phyloP scores from a whole-genome alignment of 2,113 vertebrate species.

The Bothrops jararaca region DNA sequence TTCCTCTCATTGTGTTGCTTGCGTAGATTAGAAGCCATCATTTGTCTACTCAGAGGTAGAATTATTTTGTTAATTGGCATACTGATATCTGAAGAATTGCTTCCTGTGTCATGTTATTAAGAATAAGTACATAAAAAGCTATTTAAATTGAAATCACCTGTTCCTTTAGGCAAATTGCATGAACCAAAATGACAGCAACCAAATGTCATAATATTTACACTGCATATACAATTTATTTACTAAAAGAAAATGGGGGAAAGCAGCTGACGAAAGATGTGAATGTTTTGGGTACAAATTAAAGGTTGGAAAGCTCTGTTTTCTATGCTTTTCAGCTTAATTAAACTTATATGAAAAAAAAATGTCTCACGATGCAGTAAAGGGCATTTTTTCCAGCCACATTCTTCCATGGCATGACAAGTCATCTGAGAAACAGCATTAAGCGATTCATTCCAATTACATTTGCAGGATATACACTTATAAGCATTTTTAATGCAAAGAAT shows the following conservation, averaged over 20 bases:
- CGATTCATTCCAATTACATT: conserved; percentile 75
- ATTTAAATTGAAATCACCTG: conserved; percentile 64
- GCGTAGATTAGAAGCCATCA: conserved; percentile 44
- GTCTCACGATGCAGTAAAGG: conserved; percentile 69
- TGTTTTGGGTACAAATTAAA: conserved; percentile 53
- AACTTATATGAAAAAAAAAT: conserved; percentile 72
- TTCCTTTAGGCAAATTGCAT: conserved; percentile 62
- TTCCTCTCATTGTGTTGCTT: conserved; percentile 29
- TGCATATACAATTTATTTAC: conserved; percentile 55
- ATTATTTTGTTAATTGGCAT: conserved; percentile 58
- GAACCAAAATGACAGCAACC: conserved; percentile 59
- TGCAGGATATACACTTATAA: conserved; percentile 56
- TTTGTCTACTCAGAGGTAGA: conserved; percentile 52
- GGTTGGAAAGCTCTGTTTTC: conserved; percentile 36
- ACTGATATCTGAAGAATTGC: conserved; percentile 50
- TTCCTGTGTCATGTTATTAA: conserved; percentile 58
- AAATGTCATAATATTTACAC: conserved; percentile 64
- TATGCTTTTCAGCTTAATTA: conserved; percentile 64
- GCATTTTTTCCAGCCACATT: conserved; percentile 71
- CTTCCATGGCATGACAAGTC: conserved; percentile 68
- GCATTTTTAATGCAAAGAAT: conserved; percentile 54
- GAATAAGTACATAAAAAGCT: conserved; percentile 41
- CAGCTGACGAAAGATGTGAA: conserved; percentile 47
- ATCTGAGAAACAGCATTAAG: conserved; percentile 68
- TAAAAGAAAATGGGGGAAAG: conserved; percentile 25